Evolutionary conservation across 2,113 vertebrate genomes (phyloP).

Genomic region (Phyllostomus hastatus): DNA sequence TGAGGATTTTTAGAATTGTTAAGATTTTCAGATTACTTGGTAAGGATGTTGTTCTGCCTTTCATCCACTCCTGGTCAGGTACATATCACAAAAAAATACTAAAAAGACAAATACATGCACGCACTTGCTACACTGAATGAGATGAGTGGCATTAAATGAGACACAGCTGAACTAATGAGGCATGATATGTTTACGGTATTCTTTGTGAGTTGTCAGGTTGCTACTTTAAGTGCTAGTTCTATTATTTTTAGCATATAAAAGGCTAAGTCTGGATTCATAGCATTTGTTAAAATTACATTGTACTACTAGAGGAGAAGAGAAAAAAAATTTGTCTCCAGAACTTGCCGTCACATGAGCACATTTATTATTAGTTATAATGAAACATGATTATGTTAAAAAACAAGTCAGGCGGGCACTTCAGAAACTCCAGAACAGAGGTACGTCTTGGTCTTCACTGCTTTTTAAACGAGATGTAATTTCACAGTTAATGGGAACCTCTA

Average conservation of each 20-base stretch:
- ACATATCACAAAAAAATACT: constrained; percentile 9
- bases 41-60: constrained; percentile 10
- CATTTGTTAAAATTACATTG: constrained; percentile 54
- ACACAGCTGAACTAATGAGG: constrained; percentile 38
- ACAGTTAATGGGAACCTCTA: neutral
- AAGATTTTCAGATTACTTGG: neutral
- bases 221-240: constrained; percentile 46
- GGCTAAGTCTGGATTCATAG: constrained; percentile 35
- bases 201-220: constrained; percentile 50
- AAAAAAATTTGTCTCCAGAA: neutral
- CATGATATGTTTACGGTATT: constrained; percentile 50
- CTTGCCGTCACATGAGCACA: constrained; percentile 4
- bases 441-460: neutral
- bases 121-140: neutral
- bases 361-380: constrained; percentile 42
- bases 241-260: constrained; percentile 60
- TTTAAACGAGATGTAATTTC: neutral
- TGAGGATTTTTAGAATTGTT: neutral
- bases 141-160: constrained; percentile 16
- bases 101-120: constrained; percentile 1
- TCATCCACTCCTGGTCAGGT: neutral
- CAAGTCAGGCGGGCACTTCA: neutral
- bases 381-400: neutral
- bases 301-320: neutral
- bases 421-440: neutral